phyloP scores from a whole-genome alignment of 2,888 invertebrate genomes.

The Heteropelma amictum region DNA sequence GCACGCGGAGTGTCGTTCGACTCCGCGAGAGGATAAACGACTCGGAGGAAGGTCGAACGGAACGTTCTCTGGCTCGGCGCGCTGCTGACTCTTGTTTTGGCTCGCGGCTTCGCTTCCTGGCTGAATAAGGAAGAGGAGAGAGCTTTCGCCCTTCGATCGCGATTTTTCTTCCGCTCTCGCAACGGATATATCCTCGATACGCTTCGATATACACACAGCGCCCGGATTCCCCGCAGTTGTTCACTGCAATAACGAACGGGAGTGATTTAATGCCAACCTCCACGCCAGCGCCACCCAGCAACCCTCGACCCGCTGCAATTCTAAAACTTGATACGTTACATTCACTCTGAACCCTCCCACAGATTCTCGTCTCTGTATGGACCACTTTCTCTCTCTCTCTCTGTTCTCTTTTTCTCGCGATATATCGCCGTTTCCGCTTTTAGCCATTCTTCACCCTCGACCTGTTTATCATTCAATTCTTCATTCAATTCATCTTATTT shows the following conservation, averaged over 20 bases:
- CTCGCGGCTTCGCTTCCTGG: conserved; percentile 33
- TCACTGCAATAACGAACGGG: conserved; percentile 54
- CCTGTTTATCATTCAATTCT: conserved; percentile 14
- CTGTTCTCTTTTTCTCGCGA: not conserved
- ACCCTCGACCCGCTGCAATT: too few species aligned
- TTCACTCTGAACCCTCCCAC: too few species aligned
- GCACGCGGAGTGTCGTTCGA: conserved; percentile 28
- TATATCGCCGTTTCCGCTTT: not conserved
- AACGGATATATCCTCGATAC: conserved; percentile 34
- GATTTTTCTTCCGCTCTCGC: not conserved
- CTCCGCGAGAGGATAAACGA: conserved; percentile 45
- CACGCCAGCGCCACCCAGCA: too few species aligned
- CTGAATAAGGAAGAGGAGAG: not conserved
- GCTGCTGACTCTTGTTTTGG: conserved; percentile 8
- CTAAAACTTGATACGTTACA: conserved; percentile 36
- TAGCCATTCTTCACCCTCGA: not conserved
- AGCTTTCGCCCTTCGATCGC: not conserved
- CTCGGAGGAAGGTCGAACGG: not conserved
- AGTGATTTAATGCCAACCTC: conserved; percentile 55
- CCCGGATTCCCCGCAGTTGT: conserved; percentile 6
- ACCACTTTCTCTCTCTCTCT: not conserved
- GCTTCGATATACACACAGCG: conserved; percentile 29
- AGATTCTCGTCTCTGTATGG: too few species aligned
- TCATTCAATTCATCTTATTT: conserved; percentile 23
- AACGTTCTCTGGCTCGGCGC: conserved; percentile 1